Base-by-base conservation (phyloP, 1,140 invertebrate species). In the Ceratina australensis region DNA sequence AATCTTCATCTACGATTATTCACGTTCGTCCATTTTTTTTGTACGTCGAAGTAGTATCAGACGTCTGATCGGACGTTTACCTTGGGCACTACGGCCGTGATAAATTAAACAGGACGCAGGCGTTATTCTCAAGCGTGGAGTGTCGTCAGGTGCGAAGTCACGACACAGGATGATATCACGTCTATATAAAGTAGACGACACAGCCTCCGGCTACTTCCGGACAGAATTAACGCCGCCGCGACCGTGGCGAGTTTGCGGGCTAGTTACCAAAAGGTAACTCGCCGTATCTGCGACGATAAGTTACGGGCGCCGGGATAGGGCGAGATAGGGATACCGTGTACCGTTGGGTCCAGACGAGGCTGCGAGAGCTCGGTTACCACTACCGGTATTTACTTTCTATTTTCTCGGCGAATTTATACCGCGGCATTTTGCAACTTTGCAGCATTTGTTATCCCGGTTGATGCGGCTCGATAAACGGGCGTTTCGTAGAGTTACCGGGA, bases 131-230 rank as follows among this genome's bases (percentile, higher is more conserved):
- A 28, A 13, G 78, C 66, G 76, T 57, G 66, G 49, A 74, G 54
- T 56, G 52, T 57, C 80, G 57, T 64, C 75, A 73, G 76, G 80
- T 67, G 72, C 67, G 24, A 79, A 83, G 80, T 82, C 80, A 82
- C 71, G 81, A 79, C 80, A 0, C 10, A 82, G 71, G 75, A 82
- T 49, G 81, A 79, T 83, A 82, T 79, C 78, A 49, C 75, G 60
- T 42, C 33, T 42, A 42, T 78, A 74, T 83, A 83, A 83, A 83
- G 80, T 78, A 82, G 79, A 78, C 81, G 77, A 65, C 75, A 81
- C 79, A 72, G 81, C 75, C 65, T 82, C 69, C 59, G 69, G 74
- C 74, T 54, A 77, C 66, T 63, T 47, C 47, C 57, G 24, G 54
- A 63, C 60, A 60, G 64, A 82, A 83, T 83, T 83, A 83, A 82